Evolutionary conservation across 2,797 vertebrate species (phyloP), one percentile per base, ranked within the genome.

Genomic region (Prionace glauca): DNA sequence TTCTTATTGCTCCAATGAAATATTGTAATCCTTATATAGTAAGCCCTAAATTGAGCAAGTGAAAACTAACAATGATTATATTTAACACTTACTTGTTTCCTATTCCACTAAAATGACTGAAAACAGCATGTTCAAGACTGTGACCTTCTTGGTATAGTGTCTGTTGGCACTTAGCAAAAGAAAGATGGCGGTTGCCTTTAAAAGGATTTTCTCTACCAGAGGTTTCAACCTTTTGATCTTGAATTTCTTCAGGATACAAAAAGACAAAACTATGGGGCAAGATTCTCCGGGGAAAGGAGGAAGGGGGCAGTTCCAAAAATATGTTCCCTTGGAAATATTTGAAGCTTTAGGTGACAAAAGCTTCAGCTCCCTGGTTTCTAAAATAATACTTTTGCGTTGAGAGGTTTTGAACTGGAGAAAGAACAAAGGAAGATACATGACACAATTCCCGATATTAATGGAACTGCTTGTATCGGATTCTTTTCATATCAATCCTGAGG

Each of bases 201-300:
- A 32, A 32, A 16, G 2, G 56, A 91, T 65, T n/a, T 18, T 65
- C 32, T n/a, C 24, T n/a, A 65, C 88, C 88, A 65, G 88, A 18
- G 88, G 3, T 91, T 91, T 60, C 32, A 91, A 65, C 60, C 88
- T 65, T 91, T 91, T 12, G 65, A 91, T 91, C 29, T 91, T 91
- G 56, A n/a, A 91, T 29, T 0, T 32, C 11, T 91, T 91, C 88
- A 65, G 1, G n/a, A 12, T 29, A 45, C 32, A 26, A n/a, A 65
- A 77, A 24, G 11, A 14, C 29, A 77, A 77, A 91, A 32, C 11
- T 29, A 56, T 4, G 32, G 32, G 26, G 32, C 22, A 91, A 91
- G 81, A 2, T n/a, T 77, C 74, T 32, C 32, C 32, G n/a, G 22
- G 41, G 8, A 45, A 45, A 84, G 18, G 88, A n/a, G 50, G 50